Evolutionary conservation across 2,888 invertebrate genomes (phyloP).

Genomic region (Eupithecia centaureata): DNA sequence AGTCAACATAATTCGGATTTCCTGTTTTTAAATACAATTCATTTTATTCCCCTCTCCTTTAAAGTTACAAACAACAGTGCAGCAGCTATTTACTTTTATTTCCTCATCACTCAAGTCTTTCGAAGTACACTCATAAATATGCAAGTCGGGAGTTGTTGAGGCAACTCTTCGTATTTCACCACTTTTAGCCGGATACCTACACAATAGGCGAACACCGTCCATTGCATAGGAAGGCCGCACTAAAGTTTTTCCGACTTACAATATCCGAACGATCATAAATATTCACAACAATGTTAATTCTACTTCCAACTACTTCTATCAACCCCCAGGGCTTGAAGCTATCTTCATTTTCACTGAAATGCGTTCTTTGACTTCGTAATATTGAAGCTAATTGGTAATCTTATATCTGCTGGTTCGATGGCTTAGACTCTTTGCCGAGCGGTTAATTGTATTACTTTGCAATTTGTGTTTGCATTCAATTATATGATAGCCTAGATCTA

Average conservation of each 20-base stretch:
- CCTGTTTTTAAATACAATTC: conserved; percentile 46
- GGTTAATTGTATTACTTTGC: conserved; percentile 37
- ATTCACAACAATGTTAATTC: conserved; percentile 68
- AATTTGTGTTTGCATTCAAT: conserved; percentile 27
- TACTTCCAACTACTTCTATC: conserved; percentile 61
- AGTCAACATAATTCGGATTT: conserved; percentile 27
- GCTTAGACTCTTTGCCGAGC: conserved; percentile 27
- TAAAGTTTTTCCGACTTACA: conserved; percentile 69
- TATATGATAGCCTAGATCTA: conserved; percentile 1
- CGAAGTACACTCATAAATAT: conserved; percentile 77
- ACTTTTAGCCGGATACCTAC: conserved; percentile 68
- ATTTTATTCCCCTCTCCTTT: conserved; percentile 51
- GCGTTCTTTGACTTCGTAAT: conserved; percentile 46
- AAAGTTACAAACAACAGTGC: conserved; percentile 60
- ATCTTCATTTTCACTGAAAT: conserved; percentile 54
- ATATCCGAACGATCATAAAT: conserved; percentile 77
- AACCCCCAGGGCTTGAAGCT: conserved; percentile 53
- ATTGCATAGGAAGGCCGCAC: conserved; percentile 59
- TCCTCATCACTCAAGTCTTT: conserved; percentile 75
- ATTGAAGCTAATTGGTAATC: conserved; percentile 44
- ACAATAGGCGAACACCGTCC: conserved; percentile 65
- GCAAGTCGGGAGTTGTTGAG: conserved; percentile 70
- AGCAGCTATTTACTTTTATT: conserved; percentile 71
- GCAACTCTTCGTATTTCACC: conserved; percentile 70
- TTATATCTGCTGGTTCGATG: conserved; percentile 36